Evolutionary conservation across 1,140 invertebrate genomes (phyloP).

Genomic region (Polyergus mexicanus): DNA sequence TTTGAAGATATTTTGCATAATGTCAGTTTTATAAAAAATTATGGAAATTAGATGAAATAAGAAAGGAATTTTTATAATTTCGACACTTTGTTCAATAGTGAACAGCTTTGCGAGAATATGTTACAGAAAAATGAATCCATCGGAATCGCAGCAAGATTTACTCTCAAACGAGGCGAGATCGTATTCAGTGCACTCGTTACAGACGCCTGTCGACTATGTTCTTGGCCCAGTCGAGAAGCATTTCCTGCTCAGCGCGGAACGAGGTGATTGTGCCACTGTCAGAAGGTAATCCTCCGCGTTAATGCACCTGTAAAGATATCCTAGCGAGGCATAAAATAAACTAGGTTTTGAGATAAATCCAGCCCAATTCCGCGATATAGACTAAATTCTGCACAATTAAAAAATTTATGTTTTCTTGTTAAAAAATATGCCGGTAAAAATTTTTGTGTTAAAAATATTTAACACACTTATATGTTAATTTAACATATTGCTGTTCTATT

Average conservation of each 20-base stretch:
- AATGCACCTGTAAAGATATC: constrained; percentile 18
- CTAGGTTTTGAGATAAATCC: background rate
- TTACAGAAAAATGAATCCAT: constrained; percentile 81
- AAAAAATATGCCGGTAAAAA: too few relatives aligned
- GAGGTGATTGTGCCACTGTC: constrained; percentile 95
- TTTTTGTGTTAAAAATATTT: too few relatives aligned
- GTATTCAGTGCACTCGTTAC: constrained; percentile 75
- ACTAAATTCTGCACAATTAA: background rate
- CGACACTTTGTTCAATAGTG: background rate
- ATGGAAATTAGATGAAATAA: background rate
- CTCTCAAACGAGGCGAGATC: constrained; percentile 80
- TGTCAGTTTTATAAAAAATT: background rate
- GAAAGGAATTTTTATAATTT: background rate
- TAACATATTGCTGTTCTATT: too few relatives aligned
- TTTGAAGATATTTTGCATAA: background rate
- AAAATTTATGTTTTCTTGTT: too few relatives aligned
- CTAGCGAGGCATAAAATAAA: background rate
- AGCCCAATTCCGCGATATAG: background rate
- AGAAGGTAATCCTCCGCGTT: constrained; percentile 88
- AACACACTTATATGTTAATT: too few relatives aligned
- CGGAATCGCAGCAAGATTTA: constrained; percentile 86
- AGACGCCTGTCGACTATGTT: constrained; percentile 87
- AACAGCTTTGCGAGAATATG: background rate
- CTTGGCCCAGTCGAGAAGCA: constrained; percentile 94
- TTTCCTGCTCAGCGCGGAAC: constrained; percentile 94